Percentiles rank a stretch among this genome's conserved stretches.
Conservation (phyloP, 2,888 invertebrate species). For the Ptilodon capucinus region DNA sequence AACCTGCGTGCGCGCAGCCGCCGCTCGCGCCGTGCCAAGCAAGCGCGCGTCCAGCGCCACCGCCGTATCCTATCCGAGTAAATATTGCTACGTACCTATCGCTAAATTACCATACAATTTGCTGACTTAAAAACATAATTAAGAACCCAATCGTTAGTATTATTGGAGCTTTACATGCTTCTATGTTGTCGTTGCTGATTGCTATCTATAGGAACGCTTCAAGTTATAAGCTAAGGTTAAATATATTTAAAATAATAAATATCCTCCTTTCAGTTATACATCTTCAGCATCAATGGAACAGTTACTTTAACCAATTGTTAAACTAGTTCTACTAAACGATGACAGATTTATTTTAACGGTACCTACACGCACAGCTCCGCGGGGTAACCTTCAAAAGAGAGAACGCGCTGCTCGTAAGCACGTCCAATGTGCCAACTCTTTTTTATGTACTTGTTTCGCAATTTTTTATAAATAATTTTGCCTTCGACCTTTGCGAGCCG, state of each 20-base stretch:
- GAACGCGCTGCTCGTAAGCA: constrained; percentile 73
- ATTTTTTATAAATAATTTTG: constrained; percentile 78
- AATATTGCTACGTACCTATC: not conserved
- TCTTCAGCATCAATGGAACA: constrained; percentile 9
- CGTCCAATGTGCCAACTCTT: constrained; percentile 79
- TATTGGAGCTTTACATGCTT: no score
- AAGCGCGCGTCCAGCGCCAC: constrained; percentile 17
- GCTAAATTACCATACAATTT: not conserved
- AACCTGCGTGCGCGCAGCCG: constrained; percentile 42
- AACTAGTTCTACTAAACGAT: constrained; percentile 61
- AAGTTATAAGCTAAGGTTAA: no score
- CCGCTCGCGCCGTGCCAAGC: constrained; percentile 21
- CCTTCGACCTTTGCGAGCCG: constrained; percentile 78
- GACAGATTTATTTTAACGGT: constrained; percentile 72
- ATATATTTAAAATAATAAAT: no score
- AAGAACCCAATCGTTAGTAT: not conserved
- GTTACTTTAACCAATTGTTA: constrained; percentile 43
- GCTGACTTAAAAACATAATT: not conserved
- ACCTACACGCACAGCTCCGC: constrained; percentile 63
- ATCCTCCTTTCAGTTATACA: not conserved
- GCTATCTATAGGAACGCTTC: no score
- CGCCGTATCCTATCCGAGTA: not conserved
- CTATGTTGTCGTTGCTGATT: no score
- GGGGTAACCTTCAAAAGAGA: constrained; percentile 77
- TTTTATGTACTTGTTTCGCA: constrained; percentile 73